phyloP scores from a whole-genome alignment of 2,797 vertebrate genomes.

The Notolepis coatsorum region DNA sequence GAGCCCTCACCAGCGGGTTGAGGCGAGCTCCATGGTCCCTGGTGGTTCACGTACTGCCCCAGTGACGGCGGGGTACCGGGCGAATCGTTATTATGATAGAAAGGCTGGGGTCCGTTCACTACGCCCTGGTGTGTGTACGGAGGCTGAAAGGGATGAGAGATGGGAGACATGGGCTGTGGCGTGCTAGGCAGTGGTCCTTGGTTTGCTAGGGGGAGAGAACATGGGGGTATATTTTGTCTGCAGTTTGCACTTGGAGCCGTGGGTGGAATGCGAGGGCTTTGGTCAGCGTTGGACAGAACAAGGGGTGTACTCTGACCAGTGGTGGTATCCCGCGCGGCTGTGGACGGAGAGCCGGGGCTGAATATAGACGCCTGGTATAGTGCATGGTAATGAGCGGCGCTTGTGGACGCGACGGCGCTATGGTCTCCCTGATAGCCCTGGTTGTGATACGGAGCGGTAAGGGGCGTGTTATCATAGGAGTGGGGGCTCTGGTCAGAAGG shows the following conservation, averaged over 20 bases:
- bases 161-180: constrained; percentile 20
- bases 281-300: constrained; percentile 14
- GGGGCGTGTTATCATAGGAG: constrained; percentile 24
- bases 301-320: not conserved
- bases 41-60: constrained; percentile 16
- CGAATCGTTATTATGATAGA: constrained; percentile 29
- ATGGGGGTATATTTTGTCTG: constrained; percentile 28
- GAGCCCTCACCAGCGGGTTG: constrained; percentile 11
- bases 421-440: constrained; percentile 32
- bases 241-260: not conserved
- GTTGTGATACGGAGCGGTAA: not conserved
- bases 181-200: not conserved
- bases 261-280: constrained; percentile 26
- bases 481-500: constrained; percentile 25
- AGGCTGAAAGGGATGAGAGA: constrained; percentile 18
- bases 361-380: constrained; percentile 37
- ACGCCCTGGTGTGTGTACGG: constrained; percentile 17
- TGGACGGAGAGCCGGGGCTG: constrained; percentile 20
- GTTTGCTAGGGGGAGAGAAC: constrained; percentile 29
- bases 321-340: constrained; percentile 26
- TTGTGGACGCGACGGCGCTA: constrained; percentile 16
- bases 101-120: constrained; percentile 43
- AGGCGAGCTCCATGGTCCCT: constrained; percentile 16
- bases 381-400: constrained; percentile 12
- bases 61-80: not conserved